These are phyloP conservation scores for Chloroclysta siterata DNA, from an alignment of 2,888 invertebrate species.

Conservation along the genomic window DNA sequence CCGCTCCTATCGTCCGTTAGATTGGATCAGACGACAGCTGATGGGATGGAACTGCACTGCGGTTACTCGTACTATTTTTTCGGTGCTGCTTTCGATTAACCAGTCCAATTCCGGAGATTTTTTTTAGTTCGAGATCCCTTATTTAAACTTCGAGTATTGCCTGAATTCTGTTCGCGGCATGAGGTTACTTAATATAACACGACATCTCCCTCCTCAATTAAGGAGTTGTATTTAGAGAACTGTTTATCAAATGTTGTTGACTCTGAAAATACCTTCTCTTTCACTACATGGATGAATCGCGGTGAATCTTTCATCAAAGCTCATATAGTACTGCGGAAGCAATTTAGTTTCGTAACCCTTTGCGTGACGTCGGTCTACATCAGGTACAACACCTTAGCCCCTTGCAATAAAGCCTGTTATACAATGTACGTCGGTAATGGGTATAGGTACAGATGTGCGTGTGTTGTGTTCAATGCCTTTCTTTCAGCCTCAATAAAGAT, in stretches of 20 bases:
- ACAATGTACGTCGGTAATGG: slow-evolving; percentile 14
- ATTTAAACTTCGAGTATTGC: slow-evolving; percentile 10
- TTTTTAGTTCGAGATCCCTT: slow-evolving; percentile 15
- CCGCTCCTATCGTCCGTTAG: slow-evolving; percentile 7
- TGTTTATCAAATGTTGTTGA: slow-evolving; percentile 36
- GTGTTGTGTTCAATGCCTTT: slow-evolving; percentile 44
- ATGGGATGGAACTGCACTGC: slow-evolving; percentile 28
- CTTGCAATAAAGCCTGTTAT: slow-evolving; percentile 37
- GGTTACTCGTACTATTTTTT: slow-evolving; percentile 17
- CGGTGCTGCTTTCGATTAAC: slow-evolving; percentile 21
- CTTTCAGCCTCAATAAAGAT: slow-evolving; percentile 48
- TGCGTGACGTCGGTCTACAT: slow-evolving; percentile 48
- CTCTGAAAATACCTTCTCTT: slow-evolving; percentile 41
- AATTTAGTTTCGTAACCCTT: slow-evolving; percentile 63
- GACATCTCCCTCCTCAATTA: background rate
- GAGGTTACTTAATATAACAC: background rate
- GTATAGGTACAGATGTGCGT: slow-evolving; percentile 35
- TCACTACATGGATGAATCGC: slow-evolving; percentile 40
- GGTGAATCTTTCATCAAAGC: slow-evolving; percentile 55
- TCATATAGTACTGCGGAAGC: slow-evolving; percentile 55
- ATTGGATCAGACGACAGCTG: slow-evolving; percentile 24
- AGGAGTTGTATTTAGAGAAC: slow-evolving; percentile 8
- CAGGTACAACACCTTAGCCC: slow-evolving; percentile 36
- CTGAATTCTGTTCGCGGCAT: background rate
- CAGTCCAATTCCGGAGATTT: slow-evolving; percentile 10